Base-by-base conservation (phyloP, 2,113 vertebrate genomes). In the Poecilia latipinna region DNA sequence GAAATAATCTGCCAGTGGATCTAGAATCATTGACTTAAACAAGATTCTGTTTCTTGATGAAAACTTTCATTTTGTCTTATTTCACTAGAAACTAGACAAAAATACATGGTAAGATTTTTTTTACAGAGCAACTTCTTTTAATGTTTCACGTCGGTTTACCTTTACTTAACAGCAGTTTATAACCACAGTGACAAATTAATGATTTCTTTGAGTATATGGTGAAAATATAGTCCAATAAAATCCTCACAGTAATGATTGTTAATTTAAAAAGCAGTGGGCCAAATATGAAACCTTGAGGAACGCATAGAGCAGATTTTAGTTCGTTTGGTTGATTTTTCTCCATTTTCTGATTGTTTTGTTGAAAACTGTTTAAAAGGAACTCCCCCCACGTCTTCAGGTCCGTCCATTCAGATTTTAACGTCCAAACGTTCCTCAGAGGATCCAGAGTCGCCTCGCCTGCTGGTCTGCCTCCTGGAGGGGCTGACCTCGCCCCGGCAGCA, bases 401-500 rank as follows among this genome's bases (percentile, higher is more conserved):
- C 79, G 0, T 71, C 79, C 0, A 31, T 90, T 26, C 73, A 83
- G 68, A 28, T 87, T 0, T 12, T 88, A 1, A 71, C 24, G 0
- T 77, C 75, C 0, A 3, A 28, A 33, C 70, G 13, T 22, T 0
- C 28, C 26, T 4, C 60, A 1, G 32, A 37, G 48, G 72, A 70
- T n/a, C 51, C 74, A 8, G 48, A 15, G 24, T 11, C 80, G 64
- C 60, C 72, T 31, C 78, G 0, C 32, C 51, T 85, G 7, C 79
- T 92, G 62, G 75, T 92, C 64, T 92, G 90, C 44, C 1, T 90
- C 22, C 35, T 90, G 7, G 44, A 64, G 0, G 73, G 79, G 2
- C 28, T 87, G 0, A 19, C 4, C 15, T 75, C 86, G 0, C 65
- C 79, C 1, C 2, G 1, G 33, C 79, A 65, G 37, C 69, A 44